A percentile compares a stretch with the other conserved stretches of the same genome.
Conservation (phyloP, 92 coral and sea anemone genomes). For the Actinostola sp. region DNA sequence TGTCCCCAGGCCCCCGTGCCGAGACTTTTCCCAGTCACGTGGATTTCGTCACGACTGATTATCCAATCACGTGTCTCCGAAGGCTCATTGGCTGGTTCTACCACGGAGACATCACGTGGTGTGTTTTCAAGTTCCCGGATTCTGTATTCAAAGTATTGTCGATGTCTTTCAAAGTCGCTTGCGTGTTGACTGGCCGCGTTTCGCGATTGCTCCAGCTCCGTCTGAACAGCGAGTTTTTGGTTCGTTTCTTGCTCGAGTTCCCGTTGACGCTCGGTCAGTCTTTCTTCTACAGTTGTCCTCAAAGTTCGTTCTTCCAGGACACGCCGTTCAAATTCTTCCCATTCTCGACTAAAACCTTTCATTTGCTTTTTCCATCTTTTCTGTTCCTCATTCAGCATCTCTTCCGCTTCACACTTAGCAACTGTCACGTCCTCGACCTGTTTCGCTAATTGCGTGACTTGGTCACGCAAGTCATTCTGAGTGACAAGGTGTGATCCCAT, state of each 20-base stretch:
- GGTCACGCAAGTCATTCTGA: conserved; percentile 37
- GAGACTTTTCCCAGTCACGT: conserved; percentile 39
- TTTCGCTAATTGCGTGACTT: conserved; percentile 46
- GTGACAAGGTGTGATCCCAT: conserved; percentile 29
- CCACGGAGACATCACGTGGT: conserved; percentile 15
- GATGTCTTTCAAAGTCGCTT: conserved; percentile 39
- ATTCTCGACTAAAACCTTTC: conserved; percentile 73
- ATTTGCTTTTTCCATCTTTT: conserved; percentile 61
- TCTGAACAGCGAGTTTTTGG: conserved; percentile 43
- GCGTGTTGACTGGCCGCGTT: conserved; percentile 22
- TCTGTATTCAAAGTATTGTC: conserved; percentile 40
- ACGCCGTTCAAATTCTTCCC: conserved; percentile 82
- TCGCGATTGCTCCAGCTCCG: conserved; percentile 45
- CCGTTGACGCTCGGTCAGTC: conserved; percentile 17
- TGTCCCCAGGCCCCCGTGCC: conserved; percentile 69
- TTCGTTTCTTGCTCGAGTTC: conserved; percentile 53
- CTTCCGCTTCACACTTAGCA: conserved; percentile 36
- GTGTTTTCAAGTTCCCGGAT: conserved; percentile 47
- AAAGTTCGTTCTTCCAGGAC: conserved; percentile 77
- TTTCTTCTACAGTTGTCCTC: conserved; percentile 58
- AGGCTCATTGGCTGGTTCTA: conserved; percentile 7
- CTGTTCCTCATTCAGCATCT: conserved; percentile 59
- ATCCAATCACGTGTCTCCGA: conserved; percentile 68
- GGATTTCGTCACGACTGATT: conserved; percentile 60
- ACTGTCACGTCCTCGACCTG: conserved; percentile 31